Evolutionary conservation across 2,113 vertebrate genomes (phyloP).

Genomic region (Myrmecophaga tridactyla): DNA sequence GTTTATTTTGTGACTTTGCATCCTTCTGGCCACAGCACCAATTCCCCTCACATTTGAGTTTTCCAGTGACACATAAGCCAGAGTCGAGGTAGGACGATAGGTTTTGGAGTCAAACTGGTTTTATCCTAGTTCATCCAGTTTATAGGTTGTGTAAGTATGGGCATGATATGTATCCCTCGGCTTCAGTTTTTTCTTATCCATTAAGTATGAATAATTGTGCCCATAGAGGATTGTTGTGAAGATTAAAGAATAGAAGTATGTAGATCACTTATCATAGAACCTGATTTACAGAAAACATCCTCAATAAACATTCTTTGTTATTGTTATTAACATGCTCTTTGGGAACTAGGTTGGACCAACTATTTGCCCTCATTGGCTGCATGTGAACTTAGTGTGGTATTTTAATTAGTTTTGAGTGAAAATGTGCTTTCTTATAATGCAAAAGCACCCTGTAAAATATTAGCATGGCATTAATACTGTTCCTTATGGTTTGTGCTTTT

Average conservation of each 20-base stretch:
- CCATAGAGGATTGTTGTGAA: neutral
- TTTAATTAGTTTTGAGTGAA: constrained; percentile 3
- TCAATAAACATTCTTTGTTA: neutral
- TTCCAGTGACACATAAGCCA: neutral
- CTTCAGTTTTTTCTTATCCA: neutral
- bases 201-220: neutral
- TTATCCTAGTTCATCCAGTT: neutral
- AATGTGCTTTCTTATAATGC: neutral
- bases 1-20: neutral
- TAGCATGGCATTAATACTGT: neutral
- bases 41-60: neutral
- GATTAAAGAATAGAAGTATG: neutral
- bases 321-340: neutral
- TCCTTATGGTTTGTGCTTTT: neutral
- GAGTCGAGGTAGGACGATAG: neutral
- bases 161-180: neutral
- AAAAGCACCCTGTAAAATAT: neutral
- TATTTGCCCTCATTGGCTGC: neutral
- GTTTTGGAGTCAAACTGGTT: neutral
- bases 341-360: neutral
- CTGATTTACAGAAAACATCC: neutral
- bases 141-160: neutral
- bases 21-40: neutral
- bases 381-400: neutral
- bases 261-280: neutral